Conservation (phyloP, 2,113 vertebrate species). For the Aldabrachelys gigantea region DNA sequence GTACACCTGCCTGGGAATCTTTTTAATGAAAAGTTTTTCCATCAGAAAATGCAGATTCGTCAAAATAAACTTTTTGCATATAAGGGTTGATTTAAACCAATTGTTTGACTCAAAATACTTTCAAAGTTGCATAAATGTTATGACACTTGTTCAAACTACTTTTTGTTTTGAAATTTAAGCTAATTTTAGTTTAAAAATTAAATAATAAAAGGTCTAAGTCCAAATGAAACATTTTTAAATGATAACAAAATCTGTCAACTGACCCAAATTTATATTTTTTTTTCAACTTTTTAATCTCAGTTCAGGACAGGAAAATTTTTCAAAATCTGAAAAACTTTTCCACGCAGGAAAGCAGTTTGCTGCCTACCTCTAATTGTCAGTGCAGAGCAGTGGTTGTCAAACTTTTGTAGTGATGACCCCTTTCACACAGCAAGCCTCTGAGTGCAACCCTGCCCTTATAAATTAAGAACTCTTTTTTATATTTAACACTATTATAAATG, state of each 20-base stretch:
- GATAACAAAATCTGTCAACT: neutral
- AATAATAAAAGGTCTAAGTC: neutral
- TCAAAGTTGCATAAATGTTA: neutral
- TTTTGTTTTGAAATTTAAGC: constrained; percentile 12
- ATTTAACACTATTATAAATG: too few species aligned
- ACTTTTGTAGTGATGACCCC: too few species aligned
- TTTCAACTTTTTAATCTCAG: neutral
- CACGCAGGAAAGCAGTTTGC: neutral
- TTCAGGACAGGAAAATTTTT: neutral
- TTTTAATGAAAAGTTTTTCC: neutral
- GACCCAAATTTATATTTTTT: neutral
- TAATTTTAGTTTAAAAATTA: neutral
- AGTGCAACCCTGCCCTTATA: too few species aligned
- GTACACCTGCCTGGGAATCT: neutral
- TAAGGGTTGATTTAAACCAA: neutral
- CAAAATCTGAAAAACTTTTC: neutral
- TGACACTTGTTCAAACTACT: neutral
- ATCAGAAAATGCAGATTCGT: neutral
- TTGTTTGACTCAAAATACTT: neutral
- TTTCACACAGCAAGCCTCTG: too few species aligned
- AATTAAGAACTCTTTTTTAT: too few species aligned
- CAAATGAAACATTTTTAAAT: constrained; percentile 19
- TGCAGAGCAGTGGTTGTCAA: neutral
- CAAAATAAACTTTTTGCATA: neutral
- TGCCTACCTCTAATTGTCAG: constrained; percentile 7